Evolutionary conservation across 2,888 invertebrate species (phyloP).

Genomic region (Sarcophaga rosellei): DNA sequence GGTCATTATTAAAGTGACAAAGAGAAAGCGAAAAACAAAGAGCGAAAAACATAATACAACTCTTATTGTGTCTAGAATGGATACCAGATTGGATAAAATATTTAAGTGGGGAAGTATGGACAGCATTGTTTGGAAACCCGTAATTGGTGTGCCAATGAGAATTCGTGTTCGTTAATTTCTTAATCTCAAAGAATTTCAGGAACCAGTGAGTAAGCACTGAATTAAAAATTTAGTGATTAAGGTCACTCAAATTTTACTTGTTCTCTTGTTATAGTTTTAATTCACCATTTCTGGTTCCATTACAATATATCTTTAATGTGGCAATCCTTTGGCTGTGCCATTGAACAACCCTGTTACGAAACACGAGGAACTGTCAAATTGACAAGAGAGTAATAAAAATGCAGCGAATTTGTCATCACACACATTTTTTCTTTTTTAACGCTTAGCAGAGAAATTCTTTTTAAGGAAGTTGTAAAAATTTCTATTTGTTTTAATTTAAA

Average conservation of each 20-base stretch:
- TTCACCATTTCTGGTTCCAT: too few species aligned
- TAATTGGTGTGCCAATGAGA: too few species aligned
- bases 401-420: constrained; percentile 61
- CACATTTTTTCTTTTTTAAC: constrained; percentile 43
- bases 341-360: constrained; percentile 31
- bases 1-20: background rate
- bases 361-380: constrained; percentile 47
- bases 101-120: background rate
- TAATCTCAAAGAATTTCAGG: too few species aligned
- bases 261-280: too few species aligned
- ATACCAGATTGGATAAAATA: constrained; percentile 24
- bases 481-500: constrained; percentile 36
- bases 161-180: too few species aligned
- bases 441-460: constrained; percentile 44
- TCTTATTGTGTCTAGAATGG: background rate
- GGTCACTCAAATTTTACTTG: too few species aligned
- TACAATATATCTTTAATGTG: background rate
- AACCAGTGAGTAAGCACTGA: too few species aligned
- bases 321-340: background rate
- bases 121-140: too few species aligned
- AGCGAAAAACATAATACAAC: background rate
- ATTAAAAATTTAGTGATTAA: too few species aligned
- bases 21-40: background rate
- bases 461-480: constrained; percentile 47
- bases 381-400: constrained; percentile 30